These are phyloP conservation scores for Raja brachyura DNA, from an alignment of 2,113 vertebrate genomes.

Conservation along the genomic window DNA sequence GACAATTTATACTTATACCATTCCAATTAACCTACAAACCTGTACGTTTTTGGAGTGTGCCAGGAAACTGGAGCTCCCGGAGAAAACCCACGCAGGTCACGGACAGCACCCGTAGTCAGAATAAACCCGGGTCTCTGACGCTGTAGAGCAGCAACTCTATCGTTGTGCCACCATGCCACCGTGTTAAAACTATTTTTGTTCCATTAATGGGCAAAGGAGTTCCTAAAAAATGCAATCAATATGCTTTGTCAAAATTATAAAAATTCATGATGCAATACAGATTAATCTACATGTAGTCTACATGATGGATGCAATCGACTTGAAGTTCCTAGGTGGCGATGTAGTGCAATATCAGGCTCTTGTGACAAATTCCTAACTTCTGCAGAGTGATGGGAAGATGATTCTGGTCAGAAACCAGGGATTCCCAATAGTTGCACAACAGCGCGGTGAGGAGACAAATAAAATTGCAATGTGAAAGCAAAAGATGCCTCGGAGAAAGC, in stretches of 20 bases:
- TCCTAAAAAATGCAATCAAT: background rate
- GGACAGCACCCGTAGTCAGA: too few species aligned
- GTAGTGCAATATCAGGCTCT: background rate
- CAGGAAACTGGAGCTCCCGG: too few species aligned
- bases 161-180: too few species aligned
- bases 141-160: too few species aligned
- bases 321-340: background rate
- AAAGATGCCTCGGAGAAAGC: background rate
- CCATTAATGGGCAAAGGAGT: background rate
- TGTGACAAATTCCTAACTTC: background rate
- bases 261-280: background rate
- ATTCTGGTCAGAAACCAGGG: background rate
- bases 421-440: background rate
- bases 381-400: background rate
- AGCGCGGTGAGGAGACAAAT: background rate
- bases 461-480: background rate
- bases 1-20: too few species aligned
- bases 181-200: background rate
- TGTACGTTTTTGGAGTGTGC: too few species aligned
- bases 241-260: background rate
- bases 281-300: background rate
- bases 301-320: background rate
- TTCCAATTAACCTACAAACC: too few species aligned
- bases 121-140: too few species aligned
- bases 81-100: too few species aligned